Evolutionary conservation across 1,140 invertebrate genomes (phyloP), one percentile per base, ranked within the genome.

Genomic region (Phocides pigmalion): DNA sequence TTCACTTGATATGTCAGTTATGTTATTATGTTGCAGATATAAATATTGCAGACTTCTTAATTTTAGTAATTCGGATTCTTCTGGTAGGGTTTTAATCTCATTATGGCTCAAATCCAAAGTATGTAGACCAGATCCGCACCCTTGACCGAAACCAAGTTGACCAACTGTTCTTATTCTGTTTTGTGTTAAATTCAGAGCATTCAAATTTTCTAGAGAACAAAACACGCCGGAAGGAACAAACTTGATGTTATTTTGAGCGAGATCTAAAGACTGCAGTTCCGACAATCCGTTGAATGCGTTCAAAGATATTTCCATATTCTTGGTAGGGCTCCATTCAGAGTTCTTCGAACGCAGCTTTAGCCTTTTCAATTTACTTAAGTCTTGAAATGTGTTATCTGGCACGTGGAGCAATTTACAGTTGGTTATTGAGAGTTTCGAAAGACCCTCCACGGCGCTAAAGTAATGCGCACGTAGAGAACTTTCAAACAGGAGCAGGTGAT

Each of bases 211-310:
- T 62, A 98, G 89, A 2, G 94, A 93, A 81, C 97, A 97, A 53
- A 97, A 95, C 22, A 95, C 93, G 39, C 94, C 94, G 9, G 94
- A 94, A 1, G 97, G 96, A 68, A 98, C 81, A 1, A 94, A 93
- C 51, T 94, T 93, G 47, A 98, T 94, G 88, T 97, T 97, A 89
- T 97, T 98, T 79, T 96, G 94, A 50, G 95, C 93, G 67, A 98
- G 89, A 91, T 98, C 95, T 62, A 98, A 92, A 11, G 93, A 93
- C 71, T 96, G 95, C 19, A 97, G 88, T 84, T 97, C 95, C 68
- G 94, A 94, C 11, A 97, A 90, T 28, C 96, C 95, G 71, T 93
- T 93, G 54, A 97, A 93, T 49, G 95, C 94, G 64, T 94, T 94
- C 59, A 93, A 89, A 32, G 93, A 93, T 59, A 97, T 81, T 67